Base-by-base conservation (phyloP, 2,888 invertebrate species). In the Leptinotarsa tumamoca region DNA sequence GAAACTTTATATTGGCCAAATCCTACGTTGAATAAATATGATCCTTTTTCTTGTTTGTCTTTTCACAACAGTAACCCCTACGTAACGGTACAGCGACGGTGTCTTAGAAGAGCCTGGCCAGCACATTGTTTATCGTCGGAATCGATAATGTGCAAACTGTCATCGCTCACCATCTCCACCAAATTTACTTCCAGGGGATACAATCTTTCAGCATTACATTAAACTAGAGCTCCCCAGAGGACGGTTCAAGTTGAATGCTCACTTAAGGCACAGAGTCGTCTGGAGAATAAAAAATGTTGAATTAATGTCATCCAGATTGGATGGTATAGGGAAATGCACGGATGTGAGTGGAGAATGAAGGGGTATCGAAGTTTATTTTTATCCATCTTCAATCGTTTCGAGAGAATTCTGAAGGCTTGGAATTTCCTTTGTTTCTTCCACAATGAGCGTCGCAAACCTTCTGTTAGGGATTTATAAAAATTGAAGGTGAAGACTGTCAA, bases 131-230 rank as follows among this genome's bases (percentile, higher is more conserved):
- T 78, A 73, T 73, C 73, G 69, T 67, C 68, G 15, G 58, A 67
- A 74, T 74, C 75, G 75, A 78, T 75, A 71, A 78, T 66, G 69
- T 75, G 73, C 68, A 73, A 77, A 77, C 73, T 74, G 74, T 74
- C 76, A 71, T 68, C 76, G 58, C 71, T 72, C 67, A 69, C 73
- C 63, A 54, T 71, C 66, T 43, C 61, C 18, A 50, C 58, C 66
- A 73, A 78, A 75, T 75, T 75, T 67, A 73, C 67, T 73, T 71
- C 56, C 23, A 49, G 74, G 61, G 69, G 70, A 73, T 68, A 71
- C 67, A 69, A 78, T 78, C 73, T 78, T 73, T 73, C 71, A 43
- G 50, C 21, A 27, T 54, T 63, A 50, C 50, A 68, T 54, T 73
- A 51, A 58, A 67, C 74, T 74, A 66, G 50, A 27, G 71, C 50